These are phyloP conservation scores for Drosophila helvetica DNA, from an alignment of 2,888 invertebrate genomes.

Conservation along the genomic window DNA sequence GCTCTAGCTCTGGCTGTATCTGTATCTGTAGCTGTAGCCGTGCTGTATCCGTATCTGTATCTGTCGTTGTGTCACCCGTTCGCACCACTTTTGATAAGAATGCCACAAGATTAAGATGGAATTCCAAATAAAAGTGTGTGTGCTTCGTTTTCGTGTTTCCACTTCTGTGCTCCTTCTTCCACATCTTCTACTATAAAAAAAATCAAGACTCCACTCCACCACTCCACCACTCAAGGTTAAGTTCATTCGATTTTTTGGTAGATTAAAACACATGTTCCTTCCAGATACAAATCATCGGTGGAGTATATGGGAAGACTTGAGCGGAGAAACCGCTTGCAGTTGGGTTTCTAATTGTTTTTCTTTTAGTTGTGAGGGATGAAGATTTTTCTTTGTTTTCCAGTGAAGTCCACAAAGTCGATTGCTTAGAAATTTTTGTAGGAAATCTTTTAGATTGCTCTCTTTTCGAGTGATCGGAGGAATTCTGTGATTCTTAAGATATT, in stretches of 20 bases:
- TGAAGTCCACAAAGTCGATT: no score
- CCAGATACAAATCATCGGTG: conserved; percentile 14
- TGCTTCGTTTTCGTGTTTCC: not conserved
- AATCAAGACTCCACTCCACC: conserved; percentile 40
- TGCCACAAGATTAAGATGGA: conserved; percentile 39
- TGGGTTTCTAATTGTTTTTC: no score
- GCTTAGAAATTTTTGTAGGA: no score
- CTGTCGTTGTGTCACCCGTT: conserved; percentile 36
- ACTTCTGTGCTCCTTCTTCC: conserved; percentile 7
- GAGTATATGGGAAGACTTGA: conserved; percentile 15
- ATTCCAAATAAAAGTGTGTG: conserved; percentile 27
- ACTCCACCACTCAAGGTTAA: conserved; percentile 23
- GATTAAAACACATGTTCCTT: conserved; percentile 38
- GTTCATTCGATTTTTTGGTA: conserved; percentile 37
- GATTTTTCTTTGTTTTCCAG: no score
- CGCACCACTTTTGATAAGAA: conserved; percentile 29
- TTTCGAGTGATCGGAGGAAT: no score
- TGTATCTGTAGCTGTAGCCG: conserved; percentile 27
- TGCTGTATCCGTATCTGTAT: conserved; percentile 28
- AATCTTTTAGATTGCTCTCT: no score
- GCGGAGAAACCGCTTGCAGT: no score
- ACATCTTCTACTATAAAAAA: not conserved
- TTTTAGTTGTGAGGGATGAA: no score
- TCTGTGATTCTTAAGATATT: no score
- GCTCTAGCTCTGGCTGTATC: no score